These are phyloP conservation scores for Eulithis testata DNA, from an alignment of 2,888 invertebrate genomes.

Conservation along the genomic window DNA sequence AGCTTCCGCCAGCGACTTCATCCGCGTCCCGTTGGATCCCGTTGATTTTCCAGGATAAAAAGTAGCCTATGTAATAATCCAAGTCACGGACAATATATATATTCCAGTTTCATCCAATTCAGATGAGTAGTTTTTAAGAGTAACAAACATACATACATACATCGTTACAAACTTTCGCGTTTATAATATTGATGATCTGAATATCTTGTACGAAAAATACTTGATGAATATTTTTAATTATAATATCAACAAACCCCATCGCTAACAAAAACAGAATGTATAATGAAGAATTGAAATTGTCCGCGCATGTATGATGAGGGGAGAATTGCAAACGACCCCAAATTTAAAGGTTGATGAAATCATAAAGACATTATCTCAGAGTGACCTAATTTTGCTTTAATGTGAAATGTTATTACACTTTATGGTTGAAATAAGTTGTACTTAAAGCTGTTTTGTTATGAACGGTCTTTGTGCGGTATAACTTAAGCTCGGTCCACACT, in stretches of 20 bases:
- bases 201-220: constrained; percentile 11
- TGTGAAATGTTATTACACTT: constrained; percentile 26
- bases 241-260: constrained; percentile 21
- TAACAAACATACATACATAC: no score
- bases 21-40: no score
- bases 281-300: constrained; percentile 48
- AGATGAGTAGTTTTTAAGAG: no score
- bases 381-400: constrained; percentile 34
- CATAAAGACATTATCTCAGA: constrained; percentile 40
- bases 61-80: no score
- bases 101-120: no score
- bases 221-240: constrained; percentile 18
- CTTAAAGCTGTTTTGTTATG: neutral
- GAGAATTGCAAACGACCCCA: constrained; percentile 36
- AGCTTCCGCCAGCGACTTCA: no score
- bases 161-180: no score
- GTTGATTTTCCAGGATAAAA: no score
- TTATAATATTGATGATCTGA: no score
- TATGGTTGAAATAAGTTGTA: constrained; percentile 17
- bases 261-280: constrained; percentile 43
- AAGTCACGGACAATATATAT: no score
- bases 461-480: no score
- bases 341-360: constrained; percentile 45
- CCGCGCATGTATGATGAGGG: constrained; percentile 49
- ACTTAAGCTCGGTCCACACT: no score